Conservation (phyloP, 2,888 invertebrate species). For the Stenichneumon culpator region DNA sequence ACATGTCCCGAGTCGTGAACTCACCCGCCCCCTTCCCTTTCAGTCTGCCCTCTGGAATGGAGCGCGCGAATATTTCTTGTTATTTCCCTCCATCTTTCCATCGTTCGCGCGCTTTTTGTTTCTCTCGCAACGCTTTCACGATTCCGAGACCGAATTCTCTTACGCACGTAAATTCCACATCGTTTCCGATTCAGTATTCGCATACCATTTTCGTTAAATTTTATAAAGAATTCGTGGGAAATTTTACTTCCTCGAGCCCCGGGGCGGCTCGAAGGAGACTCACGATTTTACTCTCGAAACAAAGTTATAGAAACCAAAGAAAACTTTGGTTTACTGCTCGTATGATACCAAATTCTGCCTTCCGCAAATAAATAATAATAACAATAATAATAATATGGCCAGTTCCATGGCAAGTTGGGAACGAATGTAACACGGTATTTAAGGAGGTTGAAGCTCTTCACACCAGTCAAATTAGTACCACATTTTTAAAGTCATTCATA, state of each 20-base stretch:
- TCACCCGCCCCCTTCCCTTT: not conserved
- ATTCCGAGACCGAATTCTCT: conserved; percentile 15
- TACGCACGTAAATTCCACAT: not conserved
- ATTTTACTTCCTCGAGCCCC: not conserved
- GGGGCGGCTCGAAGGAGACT: not conserved
- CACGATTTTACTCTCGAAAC: not conserved
- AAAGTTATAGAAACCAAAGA: not conserved
- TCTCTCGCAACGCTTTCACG: not conserved
- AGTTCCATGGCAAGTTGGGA: no score
- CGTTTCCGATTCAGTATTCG: not conserved
- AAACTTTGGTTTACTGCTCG: not conserved
- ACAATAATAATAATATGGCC: no score
- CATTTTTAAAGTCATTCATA: no score
- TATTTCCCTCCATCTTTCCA: not conserved
- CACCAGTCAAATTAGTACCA: no score
- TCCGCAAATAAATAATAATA: not conserved
- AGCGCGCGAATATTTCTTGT: conserved; percentile 6
- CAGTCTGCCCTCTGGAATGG: not conserved
- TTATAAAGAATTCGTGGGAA: not conserved
- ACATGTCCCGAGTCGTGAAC: not conserved
- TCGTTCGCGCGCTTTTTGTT: not conserved
- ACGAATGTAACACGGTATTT: no score
- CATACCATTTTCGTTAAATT: conserved; percentile 6
- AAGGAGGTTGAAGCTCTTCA: no score
- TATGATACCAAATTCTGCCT: not conserved